phyloP scores from a whole-genome alignment of 2,113 vertebrate species.

The Amazona vittata region DNA sequence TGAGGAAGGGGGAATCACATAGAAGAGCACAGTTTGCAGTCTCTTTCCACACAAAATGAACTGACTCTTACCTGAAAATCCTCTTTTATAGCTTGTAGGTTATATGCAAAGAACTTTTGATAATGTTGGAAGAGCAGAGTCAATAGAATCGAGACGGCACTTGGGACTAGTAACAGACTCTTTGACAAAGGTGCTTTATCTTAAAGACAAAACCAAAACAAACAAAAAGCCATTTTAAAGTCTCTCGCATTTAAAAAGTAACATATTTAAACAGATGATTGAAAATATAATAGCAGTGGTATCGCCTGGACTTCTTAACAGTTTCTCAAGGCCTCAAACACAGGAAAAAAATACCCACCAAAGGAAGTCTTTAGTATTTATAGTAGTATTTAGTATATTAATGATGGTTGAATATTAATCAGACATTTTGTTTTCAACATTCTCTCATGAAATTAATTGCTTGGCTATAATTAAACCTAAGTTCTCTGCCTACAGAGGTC shows the following conservation, averaged over 20 bases:
- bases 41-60: not conserved
- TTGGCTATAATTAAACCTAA: not conserved
- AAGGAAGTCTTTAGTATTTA: not conserved
- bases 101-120: constrained; percentile 80
- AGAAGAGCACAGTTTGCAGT: not conserved
- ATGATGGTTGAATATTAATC: not conserved
- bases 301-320: not conserved
- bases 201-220: constrained; percentile 59
- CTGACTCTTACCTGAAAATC: constrained; percentile 78
- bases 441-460: not conserved
- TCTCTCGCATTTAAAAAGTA: not conserved
- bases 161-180: constrained; percentile 79
- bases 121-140: constrained; percentile 79
- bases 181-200: constrained; percentile 85
- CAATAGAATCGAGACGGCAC: constrained; percentile 77
- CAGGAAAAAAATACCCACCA: not conserved
- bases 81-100: constrained; percentile 79
- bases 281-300: not conserved
- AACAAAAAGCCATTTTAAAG: not conserved
- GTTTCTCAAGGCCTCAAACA: not conserved
- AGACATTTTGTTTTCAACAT: not conserved
- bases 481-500: not conserved
- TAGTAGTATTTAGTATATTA: not conserved
- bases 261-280: not conserved
- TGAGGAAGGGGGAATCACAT: not conserved